Conservation (phyloP, 1,140 invertebrate species). For the Plectrocnemia conspersa region DNA sequence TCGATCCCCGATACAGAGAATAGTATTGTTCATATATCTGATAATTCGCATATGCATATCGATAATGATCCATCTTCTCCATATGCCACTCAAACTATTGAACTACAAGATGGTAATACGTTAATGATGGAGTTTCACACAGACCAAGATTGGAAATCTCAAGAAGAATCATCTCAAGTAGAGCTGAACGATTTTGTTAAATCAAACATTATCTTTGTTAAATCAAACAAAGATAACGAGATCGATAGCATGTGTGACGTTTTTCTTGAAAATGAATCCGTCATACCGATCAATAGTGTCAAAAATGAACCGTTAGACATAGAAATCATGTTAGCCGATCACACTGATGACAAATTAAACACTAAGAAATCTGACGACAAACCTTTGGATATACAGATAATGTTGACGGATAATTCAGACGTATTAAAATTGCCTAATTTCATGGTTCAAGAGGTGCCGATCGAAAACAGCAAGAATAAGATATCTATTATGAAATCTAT, state of each 20-base stretch:
- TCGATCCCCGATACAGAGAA: slow-evolving; percentile 11
- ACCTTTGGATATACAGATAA: slow-evolving; percentile 25
- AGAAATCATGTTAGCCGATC: slow-evolving; percentile 29
- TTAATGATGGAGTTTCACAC: slow-evolving; percentile 27
- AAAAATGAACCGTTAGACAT: slow-evolving; percentile 26
- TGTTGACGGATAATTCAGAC: slow-evolving; percentile 16
- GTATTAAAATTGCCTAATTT: slow-evolving; percentile 28
- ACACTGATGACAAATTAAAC: neutral
- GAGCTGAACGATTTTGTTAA: slow-evolving; percentile 24
- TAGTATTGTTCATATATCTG: slow-evolving; percentile 20
- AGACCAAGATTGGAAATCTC: slow-evolving; percentile 1
- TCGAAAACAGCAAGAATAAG: neutral
- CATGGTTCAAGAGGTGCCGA: slow-evolving; percentile 8
- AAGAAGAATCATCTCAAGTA: neutral
- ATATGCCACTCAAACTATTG: slow-evolving; percentile 23
- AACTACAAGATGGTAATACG: slow-evolving; percentile 25
- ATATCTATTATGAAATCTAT: neutral
- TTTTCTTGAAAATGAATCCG: slow-evolving; percentile 12
- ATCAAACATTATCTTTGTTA: slow-evolving; percentile 24
- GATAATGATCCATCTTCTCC: slow-evolving; percentile 10
- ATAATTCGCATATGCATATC: slow-evolving; percentile 16
- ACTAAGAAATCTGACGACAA: neutral
- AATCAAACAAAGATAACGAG: slow-evolving; percentile 24
- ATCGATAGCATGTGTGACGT: slow-evolving; percentile 28
- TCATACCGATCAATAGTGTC: slow-evolving; percentile 1